These are phyloP conservation scores for Siniperca chuatsi DNA, from an alignment of 2,113 vertebrate species.

Conservation along the genomic window DNA sequence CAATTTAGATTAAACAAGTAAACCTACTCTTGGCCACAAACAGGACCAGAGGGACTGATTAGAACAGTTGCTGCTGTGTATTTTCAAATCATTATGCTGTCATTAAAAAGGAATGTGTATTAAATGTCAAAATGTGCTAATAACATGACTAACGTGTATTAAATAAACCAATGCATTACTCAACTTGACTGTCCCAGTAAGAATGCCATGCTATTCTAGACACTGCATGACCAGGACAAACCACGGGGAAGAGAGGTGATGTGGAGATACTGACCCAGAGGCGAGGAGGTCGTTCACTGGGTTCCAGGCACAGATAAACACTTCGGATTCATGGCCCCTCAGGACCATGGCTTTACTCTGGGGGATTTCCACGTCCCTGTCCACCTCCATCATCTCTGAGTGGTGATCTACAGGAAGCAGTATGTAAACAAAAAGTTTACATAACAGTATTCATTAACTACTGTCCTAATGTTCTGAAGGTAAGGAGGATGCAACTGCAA, in stretches of 20 bases:
- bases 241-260: background rate
- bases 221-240: background rate
- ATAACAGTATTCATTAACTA: background rate
- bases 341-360: conserved; percentile 98
- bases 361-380: conserved; percentile 97
- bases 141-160: background rate
- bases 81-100: background rate
- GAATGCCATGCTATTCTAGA: background rate
- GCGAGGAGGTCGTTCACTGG: conserved; percentile 97
- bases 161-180: background rate
- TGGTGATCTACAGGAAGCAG: conserved; percentile 90
- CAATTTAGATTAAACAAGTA: background rate
- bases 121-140: background rate
- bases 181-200: background rate
- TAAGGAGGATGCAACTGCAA: background rate
- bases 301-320: conserved; percentile 99
- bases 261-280: conserved; percentile 90
- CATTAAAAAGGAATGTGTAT: conserved; percentile 5
- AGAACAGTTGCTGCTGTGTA: background rate
- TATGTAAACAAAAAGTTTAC: background rate
- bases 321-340: conserved; percentile 97
- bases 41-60: background rate
- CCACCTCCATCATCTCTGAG: conserved; percentile 98
- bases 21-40: background rate
- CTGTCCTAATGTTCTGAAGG: background rate